Percentiles rank a stretch among this genome's conserved stretches.
These are phyloP conservation scores for Aphelocoma californica DNA, from an alignment of 2,797 vertebrate genomes.

Conservation along the genomic window DNA sequence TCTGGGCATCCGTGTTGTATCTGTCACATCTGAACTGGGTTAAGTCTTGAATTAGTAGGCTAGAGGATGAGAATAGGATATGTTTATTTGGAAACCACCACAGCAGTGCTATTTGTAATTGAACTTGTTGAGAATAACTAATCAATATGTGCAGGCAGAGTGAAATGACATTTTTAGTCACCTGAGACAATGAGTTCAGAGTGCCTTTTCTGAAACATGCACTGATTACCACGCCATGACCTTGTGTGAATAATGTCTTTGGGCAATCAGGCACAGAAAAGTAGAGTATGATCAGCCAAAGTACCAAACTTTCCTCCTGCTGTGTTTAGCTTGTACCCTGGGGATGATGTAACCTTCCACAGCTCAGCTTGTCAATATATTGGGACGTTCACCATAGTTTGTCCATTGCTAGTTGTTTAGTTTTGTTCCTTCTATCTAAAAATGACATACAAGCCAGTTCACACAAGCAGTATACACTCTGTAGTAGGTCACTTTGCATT, in stretches of 20 bases:
- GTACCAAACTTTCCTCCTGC: neutral
- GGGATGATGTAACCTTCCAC: neutral
- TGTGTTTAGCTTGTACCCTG: neutral
- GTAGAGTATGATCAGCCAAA: neutral
- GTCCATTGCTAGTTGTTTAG: neutral
- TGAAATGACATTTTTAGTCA: conserved; percentile 13
- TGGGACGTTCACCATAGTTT: neutral
- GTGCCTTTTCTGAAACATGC: neutral
- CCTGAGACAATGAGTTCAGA: conserved; percentile 9
- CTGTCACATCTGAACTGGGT: neutral
- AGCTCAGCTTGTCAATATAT: neutral
- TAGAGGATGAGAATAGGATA: neutral
- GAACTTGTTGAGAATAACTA: neutral
- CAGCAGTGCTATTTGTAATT: neutral
- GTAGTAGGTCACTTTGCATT: neutral
- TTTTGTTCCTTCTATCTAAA: neutral
- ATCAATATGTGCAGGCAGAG: neutral
- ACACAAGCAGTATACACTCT: neutral
- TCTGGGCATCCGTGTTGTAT: neutral
- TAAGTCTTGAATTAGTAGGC: neutral
- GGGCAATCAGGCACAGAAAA: neutral
- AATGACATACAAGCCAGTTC: neutral
- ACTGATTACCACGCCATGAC: neutral
- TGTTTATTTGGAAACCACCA: neutral
- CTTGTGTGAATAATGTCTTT: neutral